A percentile compares a stretch with the other conserved stretches of the same genome.
phyloP scores from a whole-genome alignment of 2,113 vertebrate genomes.

The Poecile atricapillus region DNA sequence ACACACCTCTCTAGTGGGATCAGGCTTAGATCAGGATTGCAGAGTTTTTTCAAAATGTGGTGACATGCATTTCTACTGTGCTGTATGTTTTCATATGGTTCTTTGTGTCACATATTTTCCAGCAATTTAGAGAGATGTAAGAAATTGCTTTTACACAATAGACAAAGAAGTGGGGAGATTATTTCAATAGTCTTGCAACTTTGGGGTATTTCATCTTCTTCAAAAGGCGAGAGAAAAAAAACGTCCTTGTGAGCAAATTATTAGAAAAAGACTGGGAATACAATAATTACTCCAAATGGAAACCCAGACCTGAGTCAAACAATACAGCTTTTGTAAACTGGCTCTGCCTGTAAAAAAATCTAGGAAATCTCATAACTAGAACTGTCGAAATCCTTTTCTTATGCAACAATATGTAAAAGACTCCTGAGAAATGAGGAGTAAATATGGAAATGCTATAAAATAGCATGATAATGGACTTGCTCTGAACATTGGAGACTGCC shows the following conservation, averaged over 20 bases:
- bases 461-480: background rate
- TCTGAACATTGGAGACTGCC: background rate
- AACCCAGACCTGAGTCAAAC: conserved; percentile 52
- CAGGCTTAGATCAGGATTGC: background rate
- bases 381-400: conserved; percentile 49
- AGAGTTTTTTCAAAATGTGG: background rate
- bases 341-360: conserved; percentile 22
- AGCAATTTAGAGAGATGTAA: background rate
- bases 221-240: background rate
- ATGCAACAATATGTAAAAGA: conserved; percentile 46
- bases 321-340: conserved; percentile 57
- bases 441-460: conserved; percentile 17
- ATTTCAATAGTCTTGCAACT: conserved; percentile 2
- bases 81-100: background rate
- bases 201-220: conserved; percentile 31
- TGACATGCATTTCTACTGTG: background rate
- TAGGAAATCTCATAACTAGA: conserved; percentile 57
- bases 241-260: conserved; percentile 47
- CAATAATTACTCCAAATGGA: conserved; percentile 60
- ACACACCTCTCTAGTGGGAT: background rate
- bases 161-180: background rate
- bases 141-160: background rate
- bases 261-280: conserved; percentile 63
- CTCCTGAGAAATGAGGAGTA: conserved; percentile 13
- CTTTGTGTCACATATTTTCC: background rate